phyloP scores from a whole-genome alignment of 2,797 vertebrate species.

The Carduelis carduelis region DNA sequence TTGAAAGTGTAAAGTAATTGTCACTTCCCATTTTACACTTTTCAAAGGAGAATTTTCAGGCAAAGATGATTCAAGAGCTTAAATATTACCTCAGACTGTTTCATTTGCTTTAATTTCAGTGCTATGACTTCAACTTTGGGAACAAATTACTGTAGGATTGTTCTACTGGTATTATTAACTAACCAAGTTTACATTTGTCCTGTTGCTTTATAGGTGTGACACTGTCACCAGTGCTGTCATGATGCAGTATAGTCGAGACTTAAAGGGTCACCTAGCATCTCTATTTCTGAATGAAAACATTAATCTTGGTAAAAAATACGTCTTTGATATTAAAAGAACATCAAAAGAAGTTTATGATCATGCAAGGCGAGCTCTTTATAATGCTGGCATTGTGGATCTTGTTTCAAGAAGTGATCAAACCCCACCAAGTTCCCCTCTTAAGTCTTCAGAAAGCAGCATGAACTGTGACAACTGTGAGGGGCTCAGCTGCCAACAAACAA shows the following conservation, averaged over 20 bases:
- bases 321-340: conserved; percentile 96
- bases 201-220: conserved; percentile 83
- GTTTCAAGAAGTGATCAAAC: conserved; percentile 78
- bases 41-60: not conserved
- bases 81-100: not conserved
- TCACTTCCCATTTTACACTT: not conserved
- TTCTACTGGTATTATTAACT: not conserved
- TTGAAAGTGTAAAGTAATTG: not conserved
- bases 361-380: conserved; percentile 90
- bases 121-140: not conserved
- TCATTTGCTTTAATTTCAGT: not conserved
- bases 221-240: conserved; percentile 95
- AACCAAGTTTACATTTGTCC: not conserved
- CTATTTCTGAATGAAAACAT: conserved; percentile 98
- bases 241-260: conserved; percentile 99
- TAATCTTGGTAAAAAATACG: conserved; percentile 96
- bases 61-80: not conserved
- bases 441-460: conserved; percentile 77
- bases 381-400: conserved; percentile 89
- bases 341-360: conserved; percentile 98
- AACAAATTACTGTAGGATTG: not conserved
- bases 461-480: conserved; percentile 83
- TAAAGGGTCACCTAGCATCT: conserved; percentile 96
- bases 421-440: conserved; percentile 72
- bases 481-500: conserved; percentile 88